These are phyloP conservation scores for Tachycineta bicolor DNA, from an alignment of 2,113 vertebrate genomes.

Conservation along the genomic window DNA sequence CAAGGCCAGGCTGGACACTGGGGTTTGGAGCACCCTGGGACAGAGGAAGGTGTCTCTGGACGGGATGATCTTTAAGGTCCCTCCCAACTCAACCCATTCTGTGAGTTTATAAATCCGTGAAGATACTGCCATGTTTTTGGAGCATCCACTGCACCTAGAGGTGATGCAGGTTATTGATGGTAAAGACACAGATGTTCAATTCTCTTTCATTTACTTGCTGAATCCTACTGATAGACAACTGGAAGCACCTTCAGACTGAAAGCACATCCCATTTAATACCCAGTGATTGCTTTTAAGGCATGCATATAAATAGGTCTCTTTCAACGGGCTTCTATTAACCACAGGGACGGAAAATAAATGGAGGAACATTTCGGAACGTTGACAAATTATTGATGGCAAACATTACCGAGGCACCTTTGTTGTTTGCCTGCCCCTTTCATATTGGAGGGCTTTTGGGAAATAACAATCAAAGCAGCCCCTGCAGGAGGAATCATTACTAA, in stretches of 20 bases:
- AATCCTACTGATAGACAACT: background rate
- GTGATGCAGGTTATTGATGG: background rate
- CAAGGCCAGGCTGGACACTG: fast-evolving
- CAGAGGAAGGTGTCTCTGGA: background rate
- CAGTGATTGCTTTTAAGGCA: background rate
- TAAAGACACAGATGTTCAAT: background rate
- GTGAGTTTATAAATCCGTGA: background rate
- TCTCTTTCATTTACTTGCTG: background rate
- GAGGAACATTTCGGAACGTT: background rate
- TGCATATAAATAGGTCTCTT: background rate
- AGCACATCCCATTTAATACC: background rate
- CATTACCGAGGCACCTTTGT: background rate
- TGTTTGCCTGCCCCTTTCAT: background rate
- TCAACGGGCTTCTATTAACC: background rate
- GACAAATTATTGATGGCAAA: background rate
- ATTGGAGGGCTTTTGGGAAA: background rate
- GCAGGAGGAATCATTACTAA: conserved; percentile 24
- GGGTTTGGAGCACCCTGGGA: background rate
- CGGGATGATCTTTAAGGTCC: background rate
- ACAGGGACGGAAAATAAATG: background rate
- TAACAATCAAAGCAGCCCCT: background rate
- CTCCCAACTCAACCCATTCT: background rate
- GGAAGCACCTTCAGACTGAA: background rate
- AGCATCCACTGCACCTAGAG: background rate
- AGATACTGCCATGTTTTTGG: background rate